These are phyloP conservation scores for Crossocerus cetratus DNA, from an alignment of 2,888 invertebrate genomes.

Conservation along the genomic window DNA sequence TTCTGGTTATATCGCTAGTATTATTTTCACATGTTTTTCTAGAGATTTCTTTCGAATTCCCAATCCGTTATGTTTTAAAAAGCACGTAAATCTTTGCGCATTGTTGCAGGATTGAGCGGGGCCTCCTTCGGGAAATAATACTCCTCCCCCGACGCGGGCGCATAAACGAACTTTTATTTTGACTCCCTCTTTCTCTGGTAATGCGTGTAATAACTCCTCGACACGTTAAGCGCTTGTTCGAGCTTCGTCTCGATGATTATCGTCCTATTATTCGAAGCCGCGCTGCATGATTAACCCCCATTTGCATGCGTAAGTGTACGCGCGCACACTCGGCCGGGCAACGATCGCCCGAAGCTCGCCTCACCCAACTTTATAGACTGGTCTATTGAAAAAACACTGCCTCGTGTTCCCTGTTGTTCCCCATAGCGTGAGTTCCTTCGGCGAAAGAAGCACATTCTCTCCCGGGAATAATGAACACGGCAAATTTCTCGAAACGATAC, in stretches of 20 bases:
- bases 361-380: conserved; percentile 17
- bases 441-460: neutral
- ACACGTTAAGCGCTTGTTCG: conserved; percentile 10
- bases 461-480: too few species aligned
- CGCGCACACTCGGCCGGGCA: neutral
- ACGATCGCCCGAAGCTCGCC: conserved; percentile 26
- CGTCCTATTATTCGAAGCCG: conserved; percentile 23
- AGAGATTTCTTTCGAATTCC: conserved; percentile 30
- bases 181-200: conserved; percentile 5
- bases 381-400: conserved; percentile 17
- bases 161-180: neutral
- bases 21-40: conserved; percentile 23
- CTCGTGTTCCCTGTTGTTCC: too few species aligned
- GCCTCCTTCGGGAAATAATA: too few species aligned
- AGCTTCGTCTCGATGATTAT: conserved; percentile 22
- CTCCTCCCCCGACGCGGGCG: neutral
- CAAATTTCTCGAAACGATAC: too few species aligned
- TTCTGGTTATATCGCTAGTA: too few species aligned
- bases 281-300: conserved; percentile 32
- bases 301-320: conserved; percentile 29
- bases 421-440: conserved; percentile 2
- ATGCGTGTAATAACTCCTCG: conserved; percentile 14
- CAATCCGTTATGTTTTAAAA: too few species aligned
- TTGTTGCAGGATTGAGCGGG: too few species aligned
- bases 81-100: too few species aligned